A percentile compares a stretch with the other conserved stretches of the same genome.
Conservation (phyloP, 1,140 invertebrate species). For the Adelges cooleyi region DNA sequence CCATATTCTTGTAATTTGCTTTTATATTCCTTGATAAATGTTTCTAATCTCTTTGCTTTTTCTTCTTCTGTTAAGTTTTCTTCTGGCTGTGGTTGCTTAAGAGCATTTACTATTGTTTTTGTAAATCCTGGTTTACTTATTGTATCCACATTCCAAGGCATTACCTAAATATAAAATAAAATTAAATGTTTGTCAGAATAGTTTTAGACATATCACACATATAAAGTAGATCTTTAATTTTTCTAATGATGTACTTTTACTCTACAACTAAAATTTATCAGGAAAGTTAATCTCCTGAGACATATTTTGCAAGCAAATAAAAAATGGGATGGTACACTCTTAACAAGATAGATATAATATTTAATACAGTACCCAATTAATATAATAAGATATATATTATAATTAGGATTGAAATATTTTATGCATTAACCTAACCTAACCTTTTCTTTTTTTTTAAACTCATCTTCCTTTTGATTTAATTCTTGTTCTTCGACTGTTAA, state of each 20-base stretch:
- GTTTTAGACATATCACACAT: too few species aligned
- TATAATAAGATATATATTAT: too few species aligned
- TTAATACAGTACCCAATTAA: too few species aligned
- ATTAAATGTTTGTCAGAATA: too few species aligned
- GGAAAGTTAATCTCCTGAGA: too few species aligned
- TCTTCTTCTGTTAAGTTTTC: constrained; percentile 74
- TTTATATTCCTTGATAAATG: constrained; percentile 88
- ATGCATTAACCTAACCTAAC: constrained; percentile 37
- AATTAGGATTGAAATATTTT: too few species aligned
- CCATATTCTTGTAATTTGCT: constrained; percentile 83
- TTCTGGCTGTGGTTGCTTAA: constrained; percentile 50
- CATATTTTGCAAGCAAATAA: too few species aligned
- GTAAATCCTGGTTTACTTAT: constrained; percentile 95
- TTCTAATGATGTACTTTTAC: too few species aligned
- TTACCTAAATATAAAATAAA: constrained; percentile 41
- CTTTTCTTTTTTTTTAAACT: constrained; percentile 83
- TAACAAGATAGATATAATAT: too few species aligned
- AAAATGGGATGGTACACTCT: too few species aligned
- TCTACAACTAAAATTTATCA: too few species aligned
- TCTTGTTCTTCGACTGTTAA: constrained; percentile 63
- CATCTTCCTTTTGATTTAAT: constrained; percentile 61
- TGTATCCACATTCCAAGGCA: constrained; percentile 98
- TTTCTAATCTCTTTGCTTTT: constrained; percentile 65
- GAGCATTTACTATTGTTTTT: constrained; percentile 88
- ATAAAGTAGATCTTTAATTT: too few species aligned